A percentile compares a stretch with the other conserved stretches of the same genome.
Conservation (phyloP, 1,140 invertebrate species). For the Drosophila guanche region DNA sequence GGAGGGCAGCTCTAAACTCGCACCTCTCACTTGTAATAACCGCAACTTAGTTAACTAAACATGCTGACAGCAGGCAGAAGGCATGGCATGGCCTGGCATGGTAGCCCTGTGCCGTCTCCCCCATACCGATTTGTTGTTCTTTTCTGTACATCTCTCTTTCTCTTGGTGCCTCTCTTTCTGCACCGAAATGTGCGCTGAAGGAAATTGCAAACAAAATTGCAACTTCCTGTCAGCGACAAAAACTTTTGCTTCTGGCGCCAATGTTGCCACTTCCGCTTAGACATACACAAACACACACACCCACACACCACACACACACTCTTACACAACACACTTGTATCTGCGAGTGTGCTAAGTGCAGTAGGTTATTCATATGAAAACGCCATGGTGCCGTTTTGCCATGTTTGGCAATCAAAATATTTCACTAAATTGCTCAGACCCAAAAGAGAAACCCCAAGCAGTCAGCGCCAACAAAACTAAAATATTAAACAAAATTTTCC, state of each 20-base stretch:
- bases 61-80: slow-evolving; percentile 62
- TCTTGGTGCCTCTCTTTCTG: slow-evolving; percentile 1
- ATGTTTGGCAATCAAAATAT: slow-evolving; percentile 81
- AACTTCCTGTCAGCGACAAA: slow-evolving; percentile 82
- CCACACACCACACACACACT: neutral
- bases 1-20: slow-evolving; percentile 13
- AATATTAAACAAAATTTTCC: slow-evolving; percentile 75
- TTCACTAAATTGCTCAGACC: slow-evolving; percentile 73
- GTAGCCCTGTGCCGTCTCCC: slow-evolving; percentile 12
- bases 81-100: slow-evolving; percentile 32
- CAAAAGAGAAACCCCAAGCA: slow-evolving; percentile 31
- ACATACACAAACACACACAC: slow-evolving; percentile 32
- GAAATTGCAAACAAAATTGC: slow-evolving; percentile 82
- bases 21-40: slow-evolving; percentile 71
- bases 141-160: neutral
- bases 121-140: neutral
- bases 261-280: slow-evolving; percentile 80
- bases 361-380: slow-evolving; percentile 79
- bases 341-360: slow-evolving; percentile 57
- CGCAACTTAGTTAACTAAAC: slow-evolving; percentile 82
- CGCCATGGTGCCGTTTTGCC: slow-evolving; percentile 47
- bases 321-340: neutral
- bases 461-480: slow-evolving; percentile 55
- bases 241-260: slow-evolving; percentile 79
- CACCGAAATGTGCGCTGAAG: slow-evolving; percentile 72